Evolutionary conservation across 2,888 invertebrate species (phyloP), one percentile per base, ranked within the genome.

Genomic region (Blomia tropicalis): DNA sequence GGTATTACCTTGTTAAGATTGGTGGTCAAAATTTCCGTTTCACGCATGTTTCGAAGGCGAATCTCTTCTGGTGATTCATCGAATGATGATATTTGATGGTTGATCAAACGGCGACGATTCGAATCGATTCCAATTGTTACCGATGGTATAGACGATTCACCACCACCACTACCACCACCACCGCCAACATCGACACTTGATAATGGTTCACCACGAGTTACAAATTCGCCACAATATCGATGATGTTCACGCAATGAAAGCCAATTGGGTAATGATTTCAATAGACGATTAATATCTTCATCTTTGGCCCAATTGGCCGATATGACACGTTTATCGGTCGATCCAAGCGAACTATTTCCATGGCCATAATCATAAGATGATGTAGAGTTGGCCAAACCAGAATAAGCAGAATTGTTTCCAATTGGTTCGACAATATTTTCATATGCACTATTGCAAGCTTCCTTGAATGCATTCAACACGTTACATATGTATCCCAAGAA

Each of bases 281-380:
- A 80, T 75, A 92, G 88, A 60, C 92, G 77, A 71, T 85, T 89
- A 65, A 95, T 92, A 72, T 95, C 93, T 70, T 90, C 90, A 74
- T 95, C 93, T 68, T 88, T 87, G 1, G 92, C 79, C 92, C 92
- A 89, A 14, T 83, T 82, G 1, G 87, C 85, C 70, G 85, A 86
- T 68, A 86, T 84, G 64, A 88, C 83, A 65, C 83, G 76, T 31
- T 11, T 2, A 11, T 23, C n/a, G 14, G 25, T 23, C n/a, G n/a
- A n/a, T 11, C 17, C 2, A 1, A 32, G 25, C 7, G 7, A 11
- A 19, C n/a, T 7, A 11, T 47, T 7, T 69, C 83, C 80, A 70
- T 86, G 85, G 11, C 30, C 25, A 11, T n/a, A 14, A 22, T 31
- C 32, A 25, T 27, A 29, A 36, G 14, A 19, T 19, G 32, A 32